Evolutionary conservation across 2,797 vertebrate genomes (phyloP), one percentile per base, ranked within the genome.

Genomic region (Oreochromis mossambicus): DNA sequence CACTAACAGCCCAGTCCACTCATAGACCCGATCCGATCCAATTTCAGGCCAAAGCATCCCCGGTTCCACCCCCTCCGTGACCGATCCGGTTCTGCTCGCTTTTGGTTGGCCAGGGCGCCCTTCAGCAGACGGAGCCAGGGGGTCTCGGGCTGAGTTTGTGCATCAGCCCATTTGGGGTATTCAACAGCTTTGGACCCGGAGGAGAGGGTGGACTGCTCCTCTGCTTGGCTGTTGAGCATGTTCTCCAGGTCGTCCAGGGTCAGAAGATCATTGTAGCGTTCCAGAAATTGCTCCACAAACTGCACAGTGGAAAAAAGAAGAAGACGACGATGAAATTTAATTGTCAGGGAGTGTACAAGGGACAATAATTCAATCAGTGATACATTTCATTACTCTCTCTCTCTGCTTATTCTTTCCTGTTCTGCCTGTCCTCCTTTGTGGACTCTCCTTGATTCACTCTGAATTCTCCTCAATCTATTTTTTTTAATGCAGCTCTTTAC

Each of bases 11-110:
- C 97, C 86, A 98, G 94, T 86, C 97, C 97, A 8, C 97, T 98
- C 96, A 97, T 96, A 73, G 97, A 96, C 55, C 97, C 97, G 4
- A 97, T 98, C 77, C 97, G 95, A 85, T 98, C 97, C 94, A 98
- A 92, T 92, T 98, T 98, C 82, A 98, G 93, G 43, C 97, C 97
- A 82, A 98, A 98, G 94, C 97, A 98, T 4, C 97, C 97, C 10
- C 96, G 92, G 91, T 96, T 96, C 95, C 96, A 97, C 1, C 92
- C 96, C 94, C 95, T 95, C 91, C 96, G 91, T 84, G 95, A 96
- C 78, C 97, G 93, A 89, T 97, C 97, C 0, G 96, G 95, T 14
- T 96, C 92, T 5, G 94, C 96, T 83, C 97, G 93, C 92, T 97
- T 98, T 92, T 96, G 96, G 91, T 92, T 96, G 93, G 94, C 78